Evolutionary conservation across 53 echinoderm and acorn worm species (phyloP).

Genomic region (Patiria pectinifera): DNA sequence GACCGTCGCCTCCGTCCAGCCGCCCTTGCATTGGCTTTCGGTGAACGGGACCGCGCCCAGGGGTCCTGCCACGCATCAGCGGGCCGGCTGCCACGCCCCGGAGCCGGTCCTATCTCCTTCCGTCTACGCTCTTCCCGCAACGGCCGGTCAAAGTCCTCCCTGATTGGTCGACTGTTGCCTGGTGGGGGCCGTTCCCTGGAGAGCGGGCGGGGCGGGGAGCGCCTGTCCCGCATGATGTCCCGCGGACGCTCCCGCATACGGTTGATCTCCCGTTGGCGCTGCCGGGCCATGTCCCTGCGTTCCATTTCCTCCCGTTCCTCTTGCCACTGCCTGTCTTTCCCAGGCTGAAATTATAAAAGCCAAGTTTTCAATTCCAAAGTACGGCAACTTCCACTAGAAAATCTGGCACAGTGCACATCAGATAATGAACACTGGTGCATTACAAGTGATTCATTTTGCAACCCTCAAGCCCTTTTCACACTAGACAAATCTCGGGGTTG

Average conservation of each 20-base stretch:
- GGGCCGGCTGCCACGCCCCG: conserved; percentile 33
- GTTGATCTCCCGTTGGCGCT: conserved; percentile 51
- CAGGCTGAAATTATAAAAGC: conserved; percentile 27
- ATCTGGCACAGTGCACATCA: no score
- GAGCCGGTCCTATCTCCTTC: conserved; percentile 50
- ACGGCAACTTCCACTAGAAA: not conserved
- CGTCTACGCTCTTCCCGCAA: conserved; percentile 63
- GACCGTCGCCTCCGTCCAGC: conserved; percentile 70
- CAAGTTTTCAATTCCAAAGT: not conserved
- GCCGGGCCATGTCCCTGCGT: conserved; percentile 34
- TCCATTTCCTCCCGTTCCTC: conserved; percentile 49
- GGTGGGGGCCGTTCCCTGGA: conserved; percentile 43
- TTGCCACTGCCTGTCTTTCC: conserved; percentile 43
- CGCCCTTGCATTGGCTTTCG: conserved; percentile 58
- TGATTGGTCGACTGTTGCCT: conserved; percentile 60
- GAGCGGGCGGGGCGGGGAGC: conserved; percentile 34
- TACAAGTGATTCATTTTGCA: no score
- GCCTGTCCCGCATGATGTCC: conserved; percentile 38
- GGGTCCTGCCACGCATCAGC: conserved; percentile 98
- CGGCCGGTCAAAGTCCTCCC: conserved; percentile 50
- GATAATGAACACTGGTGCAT: no score
- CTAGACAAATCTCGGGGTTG: no score
- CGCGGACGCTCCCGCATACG: conserved; percentile 49
- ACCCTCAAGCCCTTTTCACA: no score
- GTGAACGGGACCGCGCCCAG: conserved; percentile 89